Evolutionary conservation across 2,797 vertebrate genomes (phyloP).

Genomic region (Lutjanus campechanus): DNA sequence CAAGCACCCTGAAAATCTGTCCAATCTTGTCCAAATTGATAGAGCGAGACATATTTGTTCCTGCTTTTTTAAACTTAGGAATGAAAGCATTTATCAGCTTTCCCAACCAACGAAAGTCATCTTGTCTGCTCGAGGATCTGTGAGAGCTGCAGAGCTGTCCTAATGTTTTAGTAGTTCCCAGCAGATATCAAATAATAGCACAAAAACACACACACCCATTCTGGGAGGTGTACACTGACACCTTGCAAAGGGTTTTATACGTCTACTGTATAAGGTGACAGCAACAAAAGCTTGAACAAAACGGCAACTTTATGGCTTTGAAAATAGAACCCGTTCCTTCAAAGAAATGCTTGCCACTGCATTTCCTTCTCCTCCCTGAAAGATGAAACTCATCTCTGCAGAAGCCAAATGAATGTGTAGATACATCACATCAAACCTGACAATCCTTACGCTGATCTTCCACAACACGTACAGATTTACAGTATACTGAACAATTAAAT

Average conservation of each 20-base stretch:
- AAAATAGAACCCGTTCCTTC: constrained; percentile 34
- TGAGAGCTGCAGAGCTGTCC: constrained; percentile 13
- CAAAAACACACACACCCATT: constrained; percentile 8
- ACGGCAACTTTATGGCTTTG: constrained; percentile 54
- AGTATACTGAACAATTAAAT: constrained; percentile 24
- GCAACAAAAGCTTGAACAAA: constrained; percentile 40
- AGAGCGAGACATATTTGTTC: constrained; percentile 5
- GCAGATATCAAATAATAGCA: constrained; percentile 38
- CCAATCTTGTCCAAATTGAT: constrained; percentile 15
- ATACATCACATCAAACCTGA: constrained; percentile 42
- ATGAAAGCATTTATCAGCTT: constrained; percentile 24
- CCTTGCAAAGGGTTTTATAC: constrained; percentile 15
- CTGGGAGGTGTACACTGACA: constrained; percentile 13
- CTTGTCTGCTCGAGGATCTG: constrained; percentile 16
- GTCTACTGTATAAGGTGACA: constrained; percentile 37
- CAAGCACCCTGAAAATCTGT: constrained; percentile 13
- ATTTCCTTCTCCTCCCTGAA: constrained; percentile 40
- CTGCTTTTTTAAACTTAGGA: neutral
- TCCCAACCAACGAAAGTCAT: neutral
- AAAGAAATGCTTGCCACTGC: constrained; percentile 43
- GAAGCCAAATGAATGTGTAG: constrained; percentile 16
- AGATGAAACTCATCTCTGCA: constrained; percentile 47
- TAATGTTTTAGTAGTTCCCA: constrained; percentile 43
- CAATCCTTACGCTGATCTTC: constrained; percentile 29
- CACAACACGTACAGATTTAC: constrained; percentile 29